These are phyloP conservation scores for Eupithecia abbreviata DNA, from an alignment of 2,888 invertebrate genomes.

Conservation along the genomic window DNA sequence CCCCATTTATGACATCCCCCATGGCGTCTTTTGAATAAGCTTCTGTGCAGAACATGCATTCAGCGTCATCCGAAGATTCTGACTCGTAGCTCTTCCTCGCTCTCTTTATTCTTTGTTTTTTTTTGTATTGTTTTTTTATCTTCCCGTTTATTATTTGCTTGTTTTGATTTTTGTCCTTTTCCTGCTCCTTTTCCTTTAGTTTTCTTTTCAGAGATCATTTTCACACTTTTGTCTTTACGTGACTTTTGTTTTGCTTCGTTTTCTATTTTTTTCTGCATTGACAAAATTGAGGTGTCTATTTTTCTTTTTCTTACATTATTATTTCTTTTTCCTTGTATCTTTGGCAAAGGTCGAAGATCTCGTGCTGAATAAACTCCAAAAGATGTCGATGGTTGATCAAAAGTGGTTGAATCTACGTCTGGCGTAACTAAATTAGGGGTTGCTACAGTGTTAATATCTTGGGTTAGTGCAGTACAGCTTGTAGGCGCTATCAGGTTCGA, in stretches of 20 bases:
- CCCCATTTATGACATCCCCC: slow-evolving; percentile 29
- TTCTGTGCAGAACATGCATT: slow-evolving; percentile 34
- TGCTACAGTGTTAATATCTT: slow-evolving; percentile 17
- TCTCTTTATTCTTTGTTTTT: slow-evolving; percentile 15
- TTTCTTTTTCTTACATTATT: slow-evolving; percentile 19
- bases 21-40: slow-evolving; percentile 26
- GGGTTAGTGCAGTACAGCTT: slow-evolving; percentile 12
- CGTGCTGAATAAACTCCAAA: slow-evolving; percentile 17
- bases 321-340: slow-evolving; percentile 27
- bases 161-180: slow-evolving; percentile 15
- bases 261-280: slow-evolving; percentile 24
- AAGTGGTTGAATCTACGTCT: slow-evolving; percentile 16
- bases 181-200: slow-evolving; percentile 21
- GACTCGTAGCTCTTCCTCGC: slow-evolving; percentile 13
- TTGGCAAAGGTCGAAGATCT: no score
- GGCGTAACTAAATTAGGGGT: slow-evolving; percentile 16
- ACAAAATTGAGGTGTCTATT: slow-evolving; percentile 27
- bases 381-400: slow-evolving; percentile 16
- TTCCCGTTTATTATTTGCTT: slow-evolving; percentile 19
- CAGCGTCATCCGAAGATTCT: slow-evolving; percentile 27
- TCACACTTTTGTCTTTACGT: slow-evolving; percentile 14
- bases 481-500: slow-evolving; percentile 14
- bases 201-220: slow-evolving; percentile 16
- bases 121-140: slow-evolving; percentile 14
- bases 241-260: slow-evolving; percentile 15